Evolutionary conservation across 2,797 vertebrate genomes (phyloP), one percentile per base, ranked within the genome.

Genomic region (Enteromius radiatus): DNA sequence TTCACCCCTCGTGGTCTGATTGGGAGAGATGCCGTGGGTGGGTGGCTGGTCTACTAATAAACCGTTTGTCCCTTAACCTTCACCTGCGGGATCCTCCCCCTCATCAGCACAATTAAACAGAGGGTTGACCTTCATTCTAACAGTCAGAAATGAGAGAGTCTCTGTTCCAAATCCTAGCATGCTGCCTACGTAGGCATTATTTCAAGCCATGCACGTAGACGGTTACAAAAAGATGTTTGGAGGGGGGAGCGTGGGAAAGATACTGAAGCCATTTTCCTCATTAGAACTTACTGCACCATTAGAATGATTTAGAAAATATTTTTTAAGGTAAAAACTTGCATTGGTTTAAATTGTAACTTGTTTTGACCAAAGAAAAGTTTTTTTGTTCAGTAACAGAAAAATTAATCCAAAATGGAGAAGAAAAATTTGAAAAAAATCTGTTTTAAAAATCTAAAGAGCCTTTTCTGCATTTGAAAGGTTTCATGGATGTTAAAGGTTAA

Each of bases 11-110:
- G 31, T 33, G 56, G 43, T 83, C 83, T 73, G 54, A 78, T 33
- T 26, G 65, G 63, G 33, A 84, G 84, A 70, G 70, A 78, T 64
- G 52, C 61, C 33, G 83, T 65, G 54, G 41, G 81, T 81, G 78
- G 78, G 26, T 70, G 82, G 43, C 41, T 76, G 47, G 33, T 84
- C 45, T 63, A 59, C 73, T 81, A 81, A 82, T 82, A 82, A 76
- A 59, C 63, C 4, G 8, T 76, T 38, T 76, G 76, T 86, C 59
- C 67, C 65, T 64, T 88, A 84, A 84, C 70, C 67, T 83, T 84
- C 85, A 83, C 77, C 87, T 83, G 78, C 69, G 36, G 56, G 43
- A 81, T 77, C n/a, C 56, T 31, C 49, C 52, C 26, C 56, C 67
- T 83, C 67, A 67, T 79, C 70, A 19, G 68, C 33, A 64, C 54